Evolutionary conservation across 2,888 invertebrate species (phyloP), one percentile per base, ranked within the genome.

Genomic region (Panopea generosa): DNA sequence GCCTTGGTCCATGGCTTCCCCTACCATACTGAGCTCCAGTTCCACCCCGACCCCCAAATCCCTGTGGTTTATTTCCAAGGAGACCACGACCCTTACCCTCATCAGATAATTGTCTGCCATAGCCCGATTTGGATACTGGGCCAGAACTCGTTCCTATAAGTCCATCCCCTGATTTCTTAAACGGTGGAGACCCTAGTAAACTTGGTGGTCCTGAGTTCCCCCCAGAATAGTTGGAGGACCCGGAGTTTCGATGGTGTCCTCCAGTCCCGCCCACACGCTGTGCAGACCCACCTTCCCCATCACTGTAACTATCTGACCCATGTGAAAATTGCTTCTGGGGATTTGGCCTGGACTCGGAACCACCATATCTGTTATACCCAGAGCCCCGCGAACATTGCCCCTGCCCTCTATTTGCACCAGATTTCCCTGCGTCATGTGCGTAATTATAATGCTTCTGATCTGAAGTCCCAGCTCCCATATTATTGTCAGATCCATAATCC

Each of bases 281-380:
- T 4, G 29, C 61, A 14, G 33, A 9, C 38, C 61, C 61, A 16
- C 59, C 72, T n/a, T 68, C 72, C 43, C 66, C 57, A 33, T 69
- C 65, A 55, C 61, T 57, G 33, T 62, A 71, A 14, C 61, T 66
- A 26, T 76, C 76, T 9, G 73, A 70, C 9, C 73, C 63, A 63
- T 73, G 76, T 16, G 72, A 69, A 60, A 68, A 76, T 61, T 76
- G 73, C 67, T 76, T 76, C 33, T 72, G 69, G 59, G 65, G 69
- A 29, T 52, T 38, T 18, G 68, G 38, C 20, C 70, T 59, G 11
- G 56, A 4, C 18, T 73, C 75, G 6, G 29, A 11, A 26, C 56
- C 60, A 50, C 61, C 26, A 26, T 71, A 62, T 33, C 66, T 60
- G 40, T 59, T 56, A 50, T 50, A 66, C 24, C 43, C n/a, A 20